These are phyloP conservation scores for Odobenus rosmarus DNA, from an alignment of 2,113 vertebrate genomes.

Conservation along the genomic window DNA sequence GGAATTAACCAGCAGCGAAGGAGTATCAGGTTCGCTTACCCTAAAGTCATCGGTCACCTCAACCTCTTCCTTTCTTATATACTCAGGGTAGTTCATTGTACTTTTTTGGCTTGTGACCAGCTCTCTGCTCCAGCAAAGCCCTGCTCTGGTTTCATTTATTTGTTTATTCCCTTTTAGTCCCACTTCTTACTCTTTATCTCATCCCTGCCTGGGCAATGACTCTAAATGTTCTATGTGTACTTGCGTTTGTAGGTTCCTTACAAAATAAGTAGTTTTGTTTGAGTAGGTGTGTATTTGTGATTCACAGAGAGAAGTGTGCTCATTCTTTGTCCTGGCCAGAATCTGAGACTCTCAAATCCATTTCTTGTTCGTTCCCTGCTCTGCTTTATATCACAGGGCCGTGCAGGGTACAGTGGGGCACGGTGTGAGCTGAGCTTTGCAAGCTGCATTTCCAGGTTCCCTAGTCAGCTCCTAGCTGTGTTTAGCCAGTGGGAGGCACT, in stretches of 20 bases:
- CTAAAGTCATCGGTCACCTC: not conserved
- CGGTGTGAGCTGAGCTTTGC: not conserved
- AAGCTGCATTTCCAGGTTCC: too few relatives aligned
- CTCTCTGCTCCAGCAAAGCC: not conserved
- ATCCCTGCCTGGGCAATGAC: not conserved
- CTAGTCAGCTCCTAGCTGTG: not conserved
- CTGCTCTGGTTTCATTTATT: not conserved
- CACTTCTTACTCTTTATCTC: not conserved
- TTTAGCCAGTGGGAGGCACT: not conserved
- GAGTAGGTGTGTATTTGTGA: not conserved
- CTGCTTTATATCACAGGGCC: not conserved
- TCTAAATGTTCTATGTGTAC: not conserved
- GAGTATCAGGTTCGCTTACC: not conserved
- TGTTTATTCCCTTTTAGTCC: not conserved
- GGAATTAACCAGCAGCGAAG: not conserved
- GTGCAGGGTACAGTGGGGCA: accelerated
- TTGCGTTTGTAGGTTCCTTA: not conserved
- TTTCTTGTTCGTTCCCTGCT: not conserved
- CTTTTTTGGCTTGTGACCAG: not conserved
- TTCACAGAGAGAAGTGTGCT: not conserved
- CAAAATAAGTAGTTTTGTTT: not conserved
- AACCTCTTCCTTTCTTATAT: not conserved
- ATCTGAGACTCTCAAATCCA: not conserved
- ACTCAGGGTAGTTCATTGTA: not conserved
- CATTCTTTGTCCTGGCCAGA: not conserved